Percentiles rank a stretch among this genome's conserved stretches.
Evolutionary conservation across 2,888 invertebrate species (phyloP).

Genomic region (Ectobius pallidus): DNA sequence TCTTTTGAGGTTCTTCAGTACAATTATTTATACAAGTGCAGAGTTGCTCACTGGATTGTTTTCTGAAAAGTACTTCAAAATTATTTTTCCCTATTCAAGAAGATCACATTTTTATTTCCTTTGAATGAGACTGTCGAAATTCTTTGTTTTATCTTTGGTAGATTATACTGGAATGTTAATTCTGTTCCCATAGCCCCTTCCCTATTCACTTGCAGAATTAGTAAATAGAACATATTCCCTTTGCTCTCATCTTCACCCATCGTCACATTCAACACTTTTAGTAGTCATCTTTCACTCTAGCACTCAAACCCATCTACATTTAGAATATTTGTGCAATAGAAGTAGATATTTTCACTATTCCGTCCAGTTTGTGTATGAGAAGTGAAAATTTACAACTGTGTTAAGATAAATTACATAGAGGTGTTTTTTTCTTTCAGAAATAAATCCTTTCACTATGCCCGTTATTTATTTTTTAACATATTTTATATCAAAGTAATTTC

Average conservation of each 20-base stretch:
- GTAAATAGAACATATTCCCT: slow-evolving; percentile 4
- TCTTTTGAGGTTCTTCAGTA: too few relatives aligned
- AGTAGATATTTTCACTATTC: too few relatives aligned
- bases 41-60: slow-evolving; percentile 21
- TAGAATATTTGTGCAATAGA: too few relatives aligned
- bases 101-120: not conserved
- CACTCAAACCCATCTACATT: too few relatives aligned
- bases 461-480: too few relatives aligned
- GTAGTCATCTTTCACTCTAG: not conserved
- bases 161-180: slow-evolving; percentile 8
- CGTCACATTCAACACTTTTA: not conserved
- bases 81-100: slow-evolving; percentile 9
- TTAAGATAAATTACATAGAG: too few relatives aligned
- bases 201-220: not conserved
- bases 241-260: not conserved
- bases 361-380: too few relatives aligned
- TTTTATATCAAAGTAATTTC: too few relatives aligned
- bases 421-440: too few relatives aligned
- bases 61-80: slow-evolving; percentile 13
- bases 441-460: too few relatives aligned
- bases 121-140: slow-evolving; percentile 14
- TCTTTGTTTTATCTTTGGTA: not conserved
- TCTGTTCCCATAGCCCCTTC: not conserved
- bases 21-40: slow-evolving; percentile 2
- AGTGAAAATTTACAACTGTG: too few relatives aligned